A percentile compares a stretch with the other conserved stretches of the same genome.
Evolutionary conservation across 2,797 vertebrate species (phyloP).

Genomic region (Leptodactylus fallax): DNA sequence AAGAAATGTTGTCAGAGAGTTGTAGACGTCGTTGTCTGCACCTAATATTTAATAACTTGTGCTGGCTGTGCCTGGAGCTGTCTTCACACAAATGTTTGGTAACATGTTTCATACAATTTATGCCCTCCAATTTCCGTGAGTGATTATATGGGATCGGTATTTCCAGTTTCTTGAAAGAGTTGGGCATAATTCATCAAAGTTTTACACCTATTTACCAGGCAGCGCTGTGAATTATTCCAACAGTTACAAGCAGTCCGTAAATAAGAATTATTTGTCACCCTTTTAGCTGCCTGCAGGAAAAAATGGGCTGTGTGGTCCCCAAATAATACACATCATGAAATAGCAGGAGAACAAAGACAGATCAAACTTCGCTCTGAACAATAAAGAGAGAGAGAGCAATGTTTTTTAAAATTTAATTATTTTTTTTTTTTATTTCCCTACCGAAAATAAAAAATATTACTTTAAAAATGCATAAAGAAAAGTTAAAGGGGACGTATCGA

Average conservation of each 20-base stretch:
- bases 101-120: conserved; percentile 60
- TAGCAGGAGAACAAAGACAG: neutral
- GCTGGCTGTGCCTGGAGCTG: conserved; percentile 47
- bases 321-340: neutral
- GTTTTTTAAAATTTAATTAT: neutral
- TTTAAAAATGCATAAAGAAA: too few relatives aligned
- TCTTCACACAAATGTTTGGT: conserved; percentile 61
- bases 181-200: conserved; percentile 58
- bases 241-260: conserved; percentile 44
- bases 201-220: conserved; percentile 58
- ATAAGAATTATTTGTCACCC: conserved; percentile 34
- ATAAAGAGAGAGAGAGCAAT: neutral
- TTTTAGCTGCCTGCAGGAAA: conserved; percentile 38
- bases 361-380: neutral
- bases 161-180: conserved; percentile 59
- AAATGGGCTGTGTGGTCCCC: conserved; percentile 52
- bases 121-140: conserved; percentile 56
- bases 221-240: conserved; percentile 54
- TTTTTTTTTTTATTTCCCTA: neutral
- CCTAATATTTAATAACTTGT: conserved; percentile 63
- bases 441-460: neutral
- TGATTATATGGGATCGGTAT: conserved; percentile 62
- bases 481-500: too few relatives aligned
- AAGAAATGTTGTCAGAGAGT: conserved; percentile 51
- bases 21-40: conserved; percentile 55